Base-by-base conservation (phyloP, 2,113 vertebrate genomes). In the Neofelis nebulosa region DNA sequence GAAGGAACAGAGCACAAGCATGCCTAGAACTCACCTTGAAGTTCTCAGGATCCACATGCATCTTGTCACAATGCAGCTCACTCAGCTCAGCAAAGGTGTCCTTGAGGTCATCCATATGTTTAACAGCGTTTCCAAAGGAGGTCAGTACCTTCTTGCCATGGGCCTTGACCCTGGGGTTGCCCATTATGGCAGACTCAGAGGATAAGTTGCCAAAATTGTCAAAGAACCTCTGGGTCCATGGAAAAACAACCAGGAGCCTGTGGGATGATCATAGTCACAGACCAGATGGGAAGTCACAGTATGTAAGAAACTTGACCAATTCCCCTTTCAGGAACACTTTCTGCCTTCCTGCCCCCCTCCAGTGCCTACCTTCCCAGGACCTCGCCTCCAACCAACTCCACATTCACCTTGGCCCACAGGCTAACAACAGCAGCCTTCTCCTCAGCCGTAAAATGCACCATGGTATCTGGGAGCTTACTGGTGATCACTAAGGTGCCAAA, bases 41-140 rank as follows among this genome's bases (percentile, higher is more conserved):
- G 98, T 98, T 98, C 97, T 99, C 99, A 7, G 99, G 99, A 96
- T 99, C 99, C 80, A 99, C 99, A 14, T 99, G 99, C 96, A 99
- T 98, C 91, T 99, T 99, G 91, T 99, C 99, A 3, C 99, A 99
- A 98, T 99, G 99, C 92, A 99, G 98, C 71, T 98, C 98, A 11
- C 99, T 99, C 97, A 99, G 98, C 29, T 99, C 93, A 50, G 98
- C 41, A 0, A 99, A 99, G 48, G 97, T 98, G 16, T 3, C 86
- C 98, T 99, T 99, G 97, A 99, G 99, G 96, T 96, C 88, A 90
- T 99, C 99, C 98, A 99, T 97, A 98, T 99, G 99, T 98, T 99
- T 99, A 55, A 99, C 23, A 0, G 98, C 99, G 0, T 98, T 97
- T 79, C 99, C 99, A 25, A 99, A 99, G 36, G 99, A 98, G 87